These are phyloP conservation scores for Electrona antarctica DNA, from an alignment of 2,113 vertebrate species.

Conservation along the genomic window DNA sequence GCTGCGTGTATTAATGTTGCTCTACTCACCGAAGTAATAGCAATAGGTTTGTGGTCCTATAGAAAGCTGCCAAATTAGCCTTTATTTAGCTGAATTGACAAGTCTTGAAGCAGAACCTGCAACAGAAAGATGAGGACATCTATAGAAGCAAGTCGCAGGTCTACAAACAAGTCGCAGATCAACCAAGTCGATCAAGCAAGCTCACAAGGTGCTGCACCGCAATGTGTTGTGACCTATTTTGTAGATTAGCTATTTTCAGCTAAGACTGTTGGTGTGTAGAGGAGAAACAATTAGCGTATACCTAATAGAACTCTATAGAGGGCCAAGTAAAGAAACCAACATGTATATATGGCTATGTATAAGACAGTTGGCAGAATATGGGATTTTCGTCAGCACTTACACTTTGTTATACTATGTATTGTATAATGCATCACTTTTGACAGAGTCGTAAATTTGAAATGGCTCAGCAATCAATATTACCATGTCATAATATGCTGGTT, in stretches of 20 bases:
- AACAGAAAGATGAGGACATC: not conserved
- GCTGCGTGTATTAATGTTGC: constrained; percentile 5
- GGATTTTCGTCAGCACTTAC: constrained; percentile 27
- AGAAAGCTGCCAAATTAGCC: not conserved
- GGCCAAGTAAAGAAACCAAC: not conserved
- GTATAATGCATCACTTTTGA: constrained; percentile 25
- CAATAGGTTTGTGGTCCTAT: constrained; percentile 11
- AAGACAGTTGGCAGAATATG: constrained; percentile 21
- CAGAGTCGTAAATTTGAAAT: constrained; percentile 20
- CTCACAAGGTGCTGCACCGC: too few species aligned
- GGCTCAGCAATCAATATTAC: constrained; percentile 35
- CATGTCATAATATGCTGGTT: constrained; percentile 24
- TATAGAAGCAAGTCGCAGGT: not conserved
- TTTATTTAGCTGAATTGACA: constrained; percentile 30
- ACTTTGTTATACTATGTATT: constrained; percentile 40
- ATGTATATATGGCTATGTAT: not conserved
- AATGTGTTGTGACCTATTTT: too few species aligned
- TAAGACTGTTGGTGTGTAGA: too few species aligned
- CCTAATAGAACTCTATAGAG: too few species aligned
- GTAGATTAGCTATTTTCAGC: too few species aligned
- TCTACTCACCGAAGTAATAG: not conserved
- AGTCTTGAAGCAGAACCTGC: not conserved
- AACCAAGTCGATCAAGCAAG: too few species aligned
- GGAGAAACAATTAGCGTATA: too few species aligned
- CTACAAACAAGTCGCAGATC: too few species aligned